Base-by-base conservation (phyloP, 2,888 invertebrate genomes). In the Hemicrepidius hirtus region DNA sequence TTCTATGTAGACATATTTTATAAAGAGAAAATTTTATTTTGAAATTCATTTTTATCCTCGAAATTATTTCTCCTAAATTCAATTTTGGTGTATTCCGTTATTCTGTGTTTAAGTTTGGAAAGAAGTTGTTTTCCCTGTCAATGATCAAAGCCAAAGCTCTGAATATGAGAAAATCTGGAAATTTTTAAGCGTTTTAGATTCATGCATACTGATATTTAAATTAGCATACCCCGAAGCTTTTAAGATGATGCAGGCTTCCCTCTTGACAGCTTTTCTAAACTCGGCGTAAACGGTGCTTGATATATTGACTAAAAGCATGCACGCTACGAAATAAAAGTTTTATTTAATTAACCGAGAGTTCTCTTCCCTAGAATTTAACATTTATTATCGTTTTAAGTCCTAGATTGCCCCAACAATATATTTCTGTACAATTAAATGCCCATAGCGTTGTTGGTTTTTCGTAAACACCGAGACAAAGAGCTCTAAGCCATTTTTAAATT, bases 141-240 rank as follows among this genome's bases (percentile, higher is more conserved):
- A 53, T 62, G 60, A 68, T 68, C 68, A 68, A 68, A 68, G 68
- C 35, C 57, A 40, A 53, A 68, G 50, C 62, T 53, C 46, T 62
- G 49, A 41, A 50, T 60, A 62, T 60, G 37, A 50, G 49, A 53
- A 62, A 68, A 68, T 53, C 60, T 62, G 49, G 46, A 32, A 53
- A 68, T 46, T 68, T 68, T 68, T 50, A 68, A 62, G 37, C 62
- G 68, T 72, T 74, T 73, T 74, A 67, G 73, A 71, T 74, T 71
- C 70, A 73, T 75, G 77, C 76, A 75, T 76, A 75, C 75, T 75
- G 75, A 76, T 73, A 76, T 69, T 71, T 71, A 75, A 73, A 76
- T 76, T 76, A 77, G 74, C 77, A 73, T 77, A 72, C 72, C 76
- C 75, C 44, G 41, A 65, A 71, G 76, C 75, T 70, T 68, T 68